These are phyloP conservation scores for Parus major DNA, from an alignment of 2,113 vertebrate genomes.

Conservation along the genomic window DNA sequence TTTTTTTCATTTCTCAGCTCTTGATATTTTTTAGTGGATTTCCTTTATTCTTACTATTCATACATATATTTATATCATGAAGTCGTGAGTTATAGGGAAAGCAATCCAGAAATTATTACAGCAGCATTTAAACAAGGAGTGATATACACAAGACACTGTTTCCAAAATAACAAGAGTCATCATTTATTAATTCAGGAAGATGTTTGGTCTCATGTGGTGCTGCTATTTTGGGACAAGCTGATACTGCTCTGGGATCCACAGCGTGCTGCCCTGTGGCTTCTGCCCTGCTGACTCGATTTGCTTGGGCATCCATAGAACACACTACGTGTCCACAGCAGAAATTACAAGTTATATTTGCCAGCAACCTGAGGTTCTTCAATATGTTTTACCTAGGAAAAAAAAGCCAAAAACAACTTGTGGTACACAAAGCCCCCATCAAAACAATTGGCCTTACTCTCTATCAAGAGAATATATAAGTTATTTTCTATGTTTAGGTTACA, in stretches of 20 bases:
- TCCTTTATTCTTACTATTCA: not conserved
- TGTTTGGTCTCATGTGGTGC: not conserved
- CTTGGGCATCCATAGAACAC: not conserved
- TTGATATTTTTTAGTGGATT: not conserved
- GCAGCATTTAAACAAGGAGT: not conserved
- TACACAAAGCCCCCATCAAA: not conserved
- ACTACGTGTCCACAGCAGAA: not conserved
- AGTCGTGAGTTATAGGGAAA: not conserved
- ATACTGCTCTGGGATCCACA: not conserved
- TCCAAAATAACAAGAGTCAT: not conserved
- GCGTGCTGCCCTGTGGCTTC: not conserved
- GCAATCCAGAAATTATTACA: not conserved
- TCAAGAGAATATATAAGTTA: not conserved
- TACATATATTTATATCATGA: not conserved
- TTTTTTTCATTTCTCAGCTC: not conserved
- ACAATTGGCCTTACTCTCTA: not conserved
- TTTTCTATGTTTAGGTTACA: not conserved
- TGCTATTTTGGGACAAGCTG: not conserved
- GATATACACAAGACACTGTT: not conserved
- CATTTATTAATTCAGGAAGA: not conserved
- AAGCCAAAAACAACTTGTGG: fast-evolving
- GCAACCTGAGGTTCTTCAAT: not conserved
- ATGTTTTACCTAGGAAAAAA: not conserved
- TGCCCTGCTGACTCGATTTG: not conserved
- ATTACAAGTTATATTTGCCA: not conserved